Evolutionary conservation across 2,113 vertebrate species (phyloP), one percentile per base, ranked within the genome.

Genomic region (Apteryx owenii): DNA sequence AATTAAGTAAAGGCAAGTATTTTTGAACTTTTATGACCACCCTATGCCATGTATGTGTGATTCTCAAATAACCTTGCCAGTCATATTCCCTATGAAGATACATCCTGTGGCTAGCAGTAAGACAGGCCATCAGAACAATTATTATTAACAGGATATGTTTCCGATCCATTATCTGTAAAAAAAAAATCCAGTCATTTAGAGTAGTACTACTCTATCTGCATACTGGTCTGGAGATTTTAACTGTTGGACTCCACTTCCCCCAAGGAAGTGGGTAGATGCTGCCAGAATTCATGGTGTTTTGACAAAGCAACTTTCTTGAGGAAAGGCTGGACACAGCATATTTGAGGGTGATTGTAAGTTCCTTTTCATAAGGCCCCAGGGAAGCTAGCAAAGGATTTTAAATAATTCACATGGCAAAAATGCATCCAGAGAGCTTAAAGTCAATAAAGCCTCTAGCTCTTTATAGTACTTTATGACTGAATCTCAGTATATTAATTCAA

Each of bases 401-500:
- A 96, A 95, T 88, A 88, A 97, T 95, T 97, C 94, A 91, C 85
- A 17, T 11, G 36, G 76, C 68, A 94, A 93, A 96, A 95, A 95
- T 87, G 58, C 88, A 93, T 88, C 86, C 5, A 5, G 56, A 91
- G 69, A 93, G 81, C 80, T 95, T 66, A 69, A 40, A 93, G 96
- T 96, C 94, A 91, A 92, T 96, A 96, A 85, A 96, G 81, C 82
- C 70, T 90, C 83, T 81, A 95, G 79, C 81, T 93, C 88, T 89
- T 95, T 83, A 73, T 28, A 94, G 70, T 65, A 38, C 69, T 89
- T 95, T 90, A 56, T 87, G 72, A 15, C 65, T 88, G 76, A 93
- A 75, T 36, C 50, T 79, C 66, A 15, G 61, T 42, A 44, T 92
- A 93, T 95, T 96, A 95, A 94, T 97, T 95, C 85, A 92, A 46